Evolutionary conservation across 1,140 invertebrate species (phyloP).

Genomic region (Scaptomyza hsui): DNA sequence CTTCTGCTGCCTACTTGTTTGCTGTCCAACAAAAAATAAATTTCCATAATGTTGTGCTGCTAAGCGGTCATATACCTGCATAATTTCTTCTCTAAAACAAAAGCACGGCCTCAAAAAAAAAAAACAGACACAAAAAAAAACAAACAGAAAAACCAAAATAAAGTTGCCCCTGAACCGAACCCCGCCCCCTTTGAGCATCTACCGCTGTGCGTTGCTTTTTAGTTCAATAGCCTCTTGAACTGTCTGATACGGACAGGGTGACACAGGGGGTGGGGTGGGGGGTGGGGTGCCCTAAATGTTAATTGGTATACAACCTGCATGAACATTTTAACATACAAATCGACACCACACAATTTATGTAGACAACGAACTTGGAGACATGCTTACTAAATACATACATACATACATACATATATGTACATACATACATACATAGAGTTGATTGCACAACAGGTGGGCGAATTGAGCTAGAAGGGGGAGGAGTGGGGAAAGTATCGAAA

Average conservation of each 20-base stretch:
- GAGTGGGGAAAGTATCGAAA: no score
- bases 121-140: background rate
- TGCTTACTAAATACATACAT: constrained; percentile 3
- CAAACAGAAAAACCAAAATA: no score
- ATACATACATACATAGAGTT: constrained; percentile 17
- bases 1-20: constrained; percentile 12
- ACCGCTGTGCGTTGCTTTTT: constrained; percentile 16
- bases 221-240: constrained; percentile 70
- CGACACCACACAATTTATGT: constrained; percentile 47
- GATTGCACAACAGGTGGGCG: constrained; percentile 36
- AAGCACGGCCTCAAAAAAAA: constrained; percentile 17
- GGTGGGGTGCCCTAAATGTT: constrained; percentile 33
- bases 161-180: constrained; percentile 3
- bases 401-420: constrained; percentile 6
- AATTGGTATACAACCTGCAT: constrained; percentile 34
- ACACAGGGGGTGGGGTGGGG: background rate
- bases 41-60: constrained; percentile 64
- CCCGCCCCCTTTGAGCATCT: background rate
- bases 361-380: constrained; percentile 32
- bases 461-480: no score
- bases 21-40: constrained; percentile 47
- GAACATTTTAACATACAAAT: constrained; percentile 51
- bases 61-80: constrained; percentile 57
- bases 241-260: constrained; percentile 4
- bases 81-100: constrained; percentile 51